A percentile compares a stretch with the other conserved stretches of the same genome.
Conservation (phyloP, 64 coral and sea anemone genomes). For the Dendrophyllia cribrosa region DNA sequence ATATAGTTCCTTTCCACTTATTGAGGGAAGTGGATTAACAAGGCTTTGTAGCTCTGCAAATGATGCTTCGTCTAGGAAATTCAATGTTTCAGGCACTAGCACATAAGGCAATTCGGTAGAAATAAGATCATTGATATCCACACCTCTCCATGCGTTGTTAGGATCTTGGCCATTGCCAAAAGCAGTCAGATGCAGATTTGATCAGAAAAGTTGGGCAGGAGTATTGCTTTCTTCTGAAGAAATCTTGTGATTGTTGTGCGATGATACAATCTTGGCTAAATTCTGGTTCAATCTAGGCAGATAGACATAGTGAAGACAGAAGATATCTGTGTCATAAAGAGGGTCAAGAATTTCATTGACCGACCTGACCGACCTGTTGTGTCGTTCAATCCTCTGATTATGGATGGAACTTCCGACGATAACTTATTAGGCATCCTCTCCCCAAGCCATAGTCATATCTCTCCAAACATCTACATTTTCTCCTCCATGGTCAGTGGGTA, state of each 20-base stretch:
- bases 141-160: conserved; percentile 15
- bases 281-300: conserved; percentile 27
- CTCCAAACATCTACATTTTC: conserved; percentile 34
- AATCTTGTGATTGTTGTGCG: conserved; percentile 55
- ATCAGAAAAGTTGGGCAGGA: conserved; percentile 35
- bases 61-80: conserved; percentile 4
- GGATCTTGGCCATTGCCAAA: not conserved
- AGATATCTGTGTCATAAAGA: conserved; percentile 55
- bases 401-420: conserved; percentile 26
- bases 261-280: conserved; percentile 37
- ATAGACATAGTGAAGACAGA: conserved; percentile 62
- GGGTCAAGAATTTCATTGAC: conserved; percentile 56
- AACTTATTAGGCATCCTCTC: not conserved
- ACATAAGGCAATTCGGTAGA: conserved; percentile 25
- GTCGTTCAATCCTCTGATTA: conserved; percentile 67
- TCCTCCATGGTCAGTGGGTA: conserved; percentile 24
- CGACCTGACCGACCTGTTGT: conserved; percentile 51
- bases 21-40: conserved; percentile 12
- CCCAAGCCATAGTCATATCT: conserved; percentile 15
- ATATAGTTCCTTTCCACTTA: conserved; percentile 9
- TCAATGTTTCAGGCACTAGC: conserved; percentile 19
- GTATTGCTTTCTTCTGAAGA: not conserved
- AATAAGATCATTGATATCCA: conserved; percentile 20
- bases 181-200: conserved; percentile 30
- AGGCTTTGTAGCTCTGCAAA: conserved; percentile 2